Conservation (phyloP, 2,113 vertebrate genomes). For the Todiramphus chloris region DNA sequence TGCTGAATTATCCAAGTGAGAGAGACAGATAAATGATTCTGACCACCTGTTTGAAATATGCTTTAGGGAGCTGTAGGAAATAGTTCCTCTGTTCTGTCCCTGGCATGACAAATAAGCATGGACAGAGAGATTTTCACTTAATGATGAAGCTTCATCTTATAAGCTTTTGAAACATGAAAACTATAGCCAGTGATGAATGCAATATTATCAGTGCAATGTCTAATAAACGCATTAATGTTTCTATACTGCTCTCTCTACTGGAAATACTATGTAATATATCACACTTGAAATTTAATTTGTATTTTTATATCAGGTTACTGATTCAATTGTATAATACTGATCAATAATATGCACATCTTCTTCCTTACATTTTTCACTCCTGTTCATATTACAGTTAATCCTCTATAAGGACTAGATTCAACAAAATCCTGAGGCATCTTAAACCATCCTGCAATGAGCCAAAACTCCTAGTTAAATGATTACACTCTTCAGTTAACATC, state of each 20-base stretch:
- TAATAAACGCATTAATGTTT: not conserved
- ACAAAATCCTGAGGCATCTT: not conserved
- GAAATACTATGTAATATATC: not conserved
- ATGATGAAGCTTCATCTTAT: not conserved
- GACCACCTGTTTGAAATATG: not conserved
- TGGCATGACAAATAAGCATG: not conserved
- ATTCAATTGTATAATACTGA: not conserved
- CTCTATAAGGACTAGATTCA: not conserved
- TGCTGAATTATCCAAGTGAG: not conserved
- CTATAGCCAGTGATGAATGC: not conserved
- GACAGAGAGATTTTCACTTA: not conserved
- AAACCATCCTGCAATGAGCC: not conserved
- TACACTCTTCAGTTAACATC: not conserved
- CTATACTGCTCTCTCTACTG: not conserved
- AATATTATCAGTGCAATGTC: not conserved
- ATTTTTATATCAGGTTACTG: not conserved
- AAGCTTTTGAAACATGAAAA: not conserved
- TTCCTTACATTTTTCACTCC: not conserved
- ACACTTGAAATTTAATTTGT: not conserved
- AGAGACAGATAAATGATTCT: not conserved
- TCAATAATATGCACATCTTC: not conserved
- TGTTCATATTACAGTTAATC: not conserved
- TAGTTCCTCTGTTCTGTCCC: not conserved
- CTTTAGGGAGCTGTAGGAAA: not conserved
- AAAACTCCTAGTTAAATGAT: not conserved